A percentile compares a stretch with the other conserved stretches of the same genome.
phyloP scores from a whole-genome alignment of 2,113 vertebrate genomes.

The Pituophis catenifer region DNA sequence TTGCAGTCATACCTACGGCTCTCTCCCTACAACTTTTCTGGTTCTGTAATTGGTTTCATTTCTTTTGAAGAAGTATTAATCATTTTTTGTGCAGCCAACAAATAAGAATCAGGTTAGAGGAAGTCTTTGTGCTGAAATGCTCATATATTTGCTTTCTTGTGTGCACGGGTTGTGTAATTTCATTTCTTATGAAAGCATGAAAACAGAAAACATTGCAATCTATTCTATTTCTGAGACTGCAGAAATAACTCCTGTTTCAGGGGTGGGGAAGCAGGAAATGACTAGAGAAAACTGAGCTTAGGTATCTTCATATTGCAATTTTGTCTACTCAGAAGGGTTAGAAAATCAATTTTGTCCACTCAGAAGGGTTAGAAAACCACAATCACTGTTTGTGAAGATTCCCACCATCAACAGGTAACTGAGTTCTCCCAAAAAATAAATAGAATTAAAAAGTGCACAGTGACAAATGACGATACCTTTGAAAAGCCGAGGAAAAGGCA shows the following conservation, averaged over 20 bases:
- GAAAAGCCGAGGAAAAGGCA: neutral
- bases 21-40: neutral
- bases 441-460: neutral
- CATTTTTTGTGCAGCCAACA: neutral
- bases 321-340: neutral
- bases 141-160: neutral
- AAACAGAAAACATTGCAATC: neutral
- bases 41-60: rapidly evolving
- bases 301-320: neutral
- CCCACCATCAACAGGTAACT: neutral
- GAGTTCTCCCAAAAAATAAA: neutral
- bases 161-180: neutral
- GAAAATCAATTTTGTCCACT: too few species aligned
- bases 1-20: neutral
- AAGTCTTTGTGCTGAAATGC: neutral
- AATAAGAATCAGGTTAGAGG: neutral
- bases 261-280: neutral
- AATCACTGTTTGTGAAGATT: neutral
- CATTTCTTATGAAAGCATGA: neutral
- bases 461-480: neutral
- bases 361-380: neutral
- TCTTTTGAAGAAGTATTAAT: neutral
- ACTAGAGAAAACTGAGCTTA: neutral
- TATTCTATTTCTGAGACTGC: neutral
- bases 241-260: neutral